Evolutionary conservation across 2,888 invertebrate genomes (phyloP).

Genomic region (Drosophila bunnanda): DNA sequence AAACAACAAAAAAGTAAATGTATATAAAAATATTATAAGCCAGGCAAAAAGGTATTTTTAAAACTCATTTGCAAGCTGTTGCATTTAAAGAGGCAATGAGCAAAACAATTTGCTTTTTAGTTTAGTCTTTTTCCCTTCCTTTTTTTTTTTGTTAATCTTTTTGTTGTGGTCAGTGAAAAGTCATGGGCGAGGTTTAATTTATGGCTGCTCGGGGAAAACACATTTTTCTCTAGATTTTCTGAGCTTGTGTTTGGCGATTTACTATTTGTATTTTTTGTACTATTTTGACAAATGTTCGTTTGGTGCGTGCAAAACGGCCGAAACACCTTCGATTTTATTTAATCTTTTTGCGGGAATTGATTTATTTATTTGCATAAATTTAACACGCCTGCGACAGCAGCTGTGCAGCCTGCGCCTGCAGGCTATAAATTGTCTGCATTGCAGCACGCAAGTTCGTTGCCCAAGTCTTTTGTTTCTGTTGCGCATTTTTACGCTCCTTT

Average conservation of each 20-base stretch:
- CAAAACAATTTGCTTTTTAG: constrained; percentile 29
- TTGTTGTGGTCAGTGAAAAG: constrained; percentile 22
- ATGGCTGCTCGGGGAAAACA: constrained; percentile 24
- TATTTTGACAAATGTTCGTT: constrained; percentile 52
- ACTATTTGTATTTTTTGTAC: constrained; percentile 7
- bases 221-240: constrained; percentile 39
- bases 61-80: constrained; percentile 61
- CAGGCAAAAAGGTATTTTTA: constrained; percentile 40
- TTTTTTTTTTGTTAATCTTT: neutral
- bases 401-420: constrained; percentile 43
- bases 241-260: neutral
- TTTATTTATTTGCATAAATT: constrained; percentile 79
- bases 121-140: constrained; percentile 15
- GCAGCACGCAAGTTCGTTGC: constrained; percentile 76
- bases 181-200: constrained; percentile 44
- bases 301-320: constrained; percentile 46
- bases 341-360: constrained; percentile 52
- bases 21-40: constrained; percentile 18
- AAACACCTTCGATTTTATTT: constrained; percentile 60
- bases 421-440: constrained; percentile 58
- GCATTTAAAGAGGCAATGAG: constrained; percentile 47
- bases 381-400: constrained; percentile 75
- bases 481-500: constrained; percentile 36
- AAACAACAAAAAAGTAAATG: neutral
- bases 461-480: constrained; percentile 70